These are phyloP conservation scores for Python bivittatus DNA, from an alignment of 2,113 vertebrate genomes.

Conservation along the genomic window DNA sequence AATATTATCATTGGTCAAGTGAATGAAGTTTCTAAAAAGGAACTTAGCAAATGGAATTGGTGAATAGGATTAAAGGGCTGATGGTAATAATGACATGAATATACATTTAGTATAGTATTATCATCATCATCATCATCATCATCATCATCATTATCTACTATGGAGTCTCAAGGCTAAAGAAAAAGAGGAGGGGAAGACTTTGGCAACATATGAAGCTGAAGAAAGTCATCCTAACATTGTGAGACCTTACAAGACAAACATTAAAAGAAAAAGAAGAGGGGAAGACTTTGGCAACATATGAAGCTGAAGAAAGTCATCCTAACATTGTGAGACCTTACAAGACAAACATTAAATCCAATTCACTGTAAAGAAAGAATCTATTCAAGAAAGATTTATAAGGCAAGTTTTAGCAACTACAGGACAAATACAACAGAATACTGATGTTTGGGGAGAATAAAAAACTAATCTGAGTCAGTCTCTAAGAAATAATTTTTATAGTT, in stretches of 20 bases:
- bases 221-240: neutral
- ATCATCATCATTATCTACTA: neutral
- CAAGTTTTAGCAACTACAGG: neutral
- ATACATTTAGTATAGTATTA: neutral
- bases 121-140: neutral
- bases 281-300: neutral
- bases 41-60: neutral
- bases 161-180: neutral
- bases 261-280: neutral
- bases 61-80: neutral
- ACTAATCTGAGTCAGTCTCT: constrained; percentile 10
- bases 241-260: neutral
- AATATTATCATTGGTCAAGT: neutral
- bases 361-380: neutral
- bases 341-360: neutral
- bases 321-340: neutral
- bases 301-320: neutral
- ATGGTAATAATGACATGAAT: neutral
- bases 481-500: constrained; percentile 3
- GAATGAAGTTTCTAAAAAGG: neutral
- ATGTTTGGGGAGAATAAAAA: neutral
- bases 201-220: neutral
- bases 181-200: neutral
- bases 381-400: constrained; percentile 14
- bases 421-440: neutral